These are phyloP conservation scores for Leptonema lineaticorne DNA, from an alignment of 1,140 invertebrate genomes.

Conservation along the genomic window DNA sequence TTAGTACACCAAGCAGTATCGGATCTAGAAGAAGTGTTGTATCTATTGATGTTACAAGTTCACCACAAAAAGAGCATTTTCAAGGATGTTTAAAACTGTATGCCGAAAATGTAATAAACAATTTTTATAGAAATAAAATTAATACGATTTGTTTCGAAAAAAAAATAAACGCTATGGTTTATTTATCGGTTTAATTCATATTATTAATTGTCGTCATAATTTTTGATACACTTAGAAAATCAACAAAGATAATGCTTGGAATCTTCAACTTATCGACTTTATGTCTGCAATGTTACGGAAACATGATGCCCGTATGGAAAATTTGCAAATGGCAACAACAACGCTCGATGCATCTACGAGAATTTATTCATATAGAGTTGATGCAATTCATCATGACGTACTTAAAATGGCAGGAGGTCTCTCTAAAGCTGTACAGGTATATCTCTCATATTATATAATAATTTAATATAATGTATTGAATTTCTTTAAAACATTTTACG, in stretches of 20 bases:
- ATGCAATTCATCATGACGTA: constrained; percentile 74
- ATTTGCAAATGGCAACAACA: constrained; percentile 74
- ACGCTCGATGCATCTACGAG: constrained; percentile 80
- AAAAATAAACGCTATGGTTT: neutral
- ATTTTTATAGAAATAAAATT: constrained; percentile 23
- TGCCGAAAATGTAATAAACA: constrained; percentile 67
- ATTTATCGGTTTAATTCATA: constrained; percentile 25
- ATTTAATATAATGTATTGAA: neutral
- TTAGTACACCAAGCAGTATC: constrained; percentile 46
- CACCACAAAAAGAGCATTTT: constrained; percentile 66
- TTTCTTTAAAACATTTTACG: constrained; percentile 20
- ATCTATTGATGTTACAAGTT: constrained; percentile 42
- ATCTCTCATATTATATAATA: neutral
- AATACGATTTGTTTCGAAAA: neutral
- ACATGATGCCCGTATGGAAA: constrained; percentile 66
- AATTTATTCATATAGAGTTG: constrained; percentile 80
- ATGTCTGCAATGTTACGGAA: constrained; percentile 72
- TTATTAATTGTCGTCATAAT: neutral
- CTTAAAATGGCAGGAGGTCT: constrained; percentile 74
- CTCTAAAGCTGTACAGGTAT: constrained; percentile 54
- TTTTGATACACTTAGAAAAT: constrained; percentile 66
- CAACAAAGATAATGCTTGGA: constrained; percentile 82
- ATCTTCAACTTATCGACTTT: constrained; percentile 78
- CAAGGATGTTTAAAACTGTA: constrained; percentile 67
- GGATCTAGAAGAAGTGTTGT: constrained; percentile 39